Base-by-base conservation (phyloP, 2,113 vertebrate species). In the Cheirogaleus medius region DNA sequence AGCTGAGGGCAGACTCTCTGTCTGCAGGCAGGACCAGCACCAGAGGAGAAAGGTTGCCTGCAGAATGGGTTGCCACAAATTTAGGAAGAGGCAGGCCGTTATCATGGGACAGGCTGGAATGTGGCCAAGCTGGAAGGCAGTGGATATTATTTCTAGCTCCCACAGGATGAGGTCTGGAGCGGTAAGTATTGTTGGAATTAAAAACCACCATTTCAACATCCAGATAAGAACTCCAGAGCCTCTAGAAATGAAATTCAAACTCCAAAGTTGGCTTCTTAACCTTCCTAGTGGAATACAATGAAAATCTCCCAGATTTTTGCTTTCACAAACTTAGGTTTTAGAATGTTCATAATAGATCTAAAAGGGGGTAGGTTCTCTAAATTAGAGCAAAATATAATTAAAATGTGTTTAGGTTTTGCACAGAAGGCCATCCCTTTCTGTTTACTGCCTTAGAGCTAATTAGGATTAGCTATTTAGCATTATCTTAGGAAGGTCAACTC, bases 321-420 rank as follows among this genome's bases (percentile, higher is more conserved):
- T 44, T 84, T 54, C 34, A 58, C 73, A 69, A 93, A 93, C 37
- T 74, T 60, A 78, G n/a, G 49, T 37, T 87, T 94, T 84, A 84
- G 78, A 80, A 52, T 73, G 78, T 69, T 88, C 34, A 29, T 20
- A 15, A 78, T 4, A 89, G n/a, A 82, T 23, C 14, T 78, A 95
- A 82, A 98, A 96, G 89, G 42, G 86, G 69, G 23, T 68, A 96
- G 87, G 54, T 80, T 98, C 39, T 89, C 84, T 66, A 96, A 96
- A 73, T 74, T 69, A 76, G 66, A 74, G 25, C 3, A 80, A 9
- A 56, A 47, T 27, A 7, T 1, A 74, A 66, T 29, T 54, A 54
- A 90, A 83, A n/a, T 7, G 4, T 37, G 20, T 44, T 71, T 47
- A 76, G 39, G 27, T 86, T 77, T 77, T 49, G 0, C 13, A 54